Percentiles rank a stretch among this genome's conserved stretches.
Conservation (phyloP, 2,797 vertebrate genomes). For the Gallinago stenura region DNA sequence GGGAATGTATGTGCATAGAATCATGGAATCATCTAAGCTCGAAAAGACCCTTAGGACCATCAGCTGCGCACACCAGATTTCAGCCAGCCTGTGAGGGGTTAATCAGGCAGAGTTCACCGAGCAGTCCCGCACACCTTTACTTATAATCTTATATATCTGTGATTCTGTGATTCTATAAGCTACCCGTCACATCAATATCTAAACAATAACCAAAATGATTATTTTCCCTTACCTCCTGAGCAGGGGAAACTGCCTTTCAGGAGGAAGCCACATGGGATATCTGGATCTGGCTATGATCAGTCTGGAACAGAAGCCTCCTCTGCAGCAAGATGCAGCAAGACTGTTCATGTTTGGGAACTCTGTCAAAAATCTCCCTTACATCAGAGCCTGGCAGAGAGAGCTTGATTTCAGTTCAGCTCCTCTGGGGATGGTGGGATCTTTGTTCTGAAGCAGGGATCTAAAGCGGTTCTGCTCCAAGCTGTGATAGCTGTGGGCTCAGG, state of each 20-base stretch:
- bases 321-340: slow-evolving; percentile 35
- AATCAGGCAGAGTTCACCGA: background rate
- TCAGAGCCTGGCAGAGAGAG: background rate
- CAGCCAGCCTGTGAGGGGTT: background rate
- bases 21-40: too few relatives aligned
- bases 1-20: background rate
- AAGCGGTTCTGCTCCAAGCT: background rate
- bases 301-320: slow-evolving; percentile 4
- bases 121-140: background rate
- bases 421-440: background rate
- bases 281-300: background rate
- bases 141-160: background rate
- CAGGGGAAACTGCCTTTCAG: background rate
- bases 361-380: background rate
- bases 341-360: background rate
- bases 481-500: background rate
- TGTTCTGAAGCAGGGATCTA: background rate
- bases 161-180: background rate
- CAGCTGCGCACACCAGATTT: background rate
- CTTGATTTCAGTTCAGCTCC: background rate
- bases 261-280: background rate
- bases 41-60: too few relatives aligned
- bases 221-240: background rate
- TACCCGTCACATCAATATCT: background rate
- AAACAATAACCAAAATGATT: background rate